Percentiles rank a stretch among this genome's conserved stretches.
These are phyloP conservation scores for Anas bernieri DNA, from an alignment of 2,797 vertebrate genomes.

Conservation along the genomic window DNA sequence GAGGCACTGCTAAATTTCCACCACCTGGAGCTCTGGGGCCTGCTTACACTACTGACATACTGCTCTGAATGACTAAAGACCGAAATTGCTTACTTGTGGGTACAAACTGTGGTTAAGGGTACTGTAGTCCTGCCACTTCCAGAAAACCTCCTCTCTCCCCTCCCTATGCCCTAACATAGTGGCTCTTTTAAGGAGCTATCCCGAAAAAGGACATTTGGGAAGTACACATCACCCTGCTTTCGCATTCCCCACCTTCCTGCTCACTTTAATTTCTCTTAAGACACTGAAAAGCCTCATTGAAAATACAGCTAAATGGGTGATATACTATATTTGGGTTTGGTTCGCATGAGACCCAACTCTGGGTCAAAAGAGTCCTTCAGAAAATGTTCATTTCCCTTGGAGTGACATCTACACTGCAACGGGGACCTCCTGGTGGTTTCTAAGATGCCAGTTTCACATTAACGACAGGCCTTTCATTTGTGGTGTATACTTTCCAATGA, in stretches of 20 bases:
- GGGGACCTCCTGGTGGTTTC: not conserved
- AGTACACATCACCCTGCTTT: accelerated
- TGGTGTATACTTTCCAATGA: not conserved
- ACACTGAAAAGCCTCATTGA: not conserved
- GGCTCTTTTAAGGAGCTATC: not conserved
- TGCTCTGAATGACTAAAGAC: accelerated
- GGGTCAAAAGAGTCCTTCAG: not conserved
- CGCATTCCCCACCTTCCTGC: not conserved
- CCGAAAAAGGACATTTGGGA: not conserved
- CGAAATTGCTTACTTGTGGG: not conserved
- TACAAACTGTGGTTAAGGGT: not conserved
- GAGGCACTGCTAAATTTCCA: not conserved
- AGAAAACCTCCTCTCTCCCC: not conserved
- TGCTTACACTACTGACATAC: not conserved
- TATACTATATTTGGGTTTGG: not conserved
- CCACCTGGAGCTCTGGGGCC: no score
- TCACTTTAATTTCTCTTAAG: not conserved
- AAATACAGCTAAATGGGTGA: not conserved
- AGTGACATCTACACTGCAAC: not conserved
- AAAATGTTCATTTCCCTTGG: not conserved
- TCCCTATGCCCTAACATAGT: not conserved
- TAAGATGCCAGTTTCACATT: not conserved
- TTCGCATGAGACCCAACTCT: not conserved
- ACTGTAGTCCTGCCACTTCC: not conserved
- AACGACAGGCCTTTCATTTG: not conserved